Evolutionary conservation across 2,888 invertebrate species (phyloP), one percentile per base, ranked within the genome.

Genomic region (Choreutis nemorana): DNA sequence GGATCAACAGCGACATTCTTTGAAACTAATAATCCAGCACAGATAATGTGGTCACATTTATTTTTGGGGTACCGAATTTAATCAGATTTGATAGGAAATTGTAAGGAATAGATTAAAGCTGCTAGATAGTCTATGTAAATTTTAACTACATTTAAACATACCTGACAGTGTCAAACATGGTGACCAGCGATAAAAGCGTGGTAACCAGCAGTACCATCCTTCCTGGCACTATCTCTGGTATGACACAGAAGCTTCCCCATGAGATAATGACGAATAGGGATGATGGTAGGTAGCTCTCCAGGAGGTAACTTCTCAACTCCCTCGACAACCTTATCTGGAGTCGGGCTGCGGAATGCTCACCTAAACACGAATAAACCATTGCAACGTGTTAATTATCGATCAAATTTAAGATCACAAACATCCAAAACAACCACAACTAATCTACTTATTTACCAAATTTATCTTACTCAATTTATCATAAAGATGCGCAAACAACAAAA

Each of bases 111-210:
- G n/a, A n/a, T n/a, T n/a, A n/a, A n/a, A n/a, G n/a, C n/a, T n/a
- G n/a, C n/a, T n/a, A n/a, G n/a, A n/a, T n/a, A n/a, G n/a, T n/a
- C n/a, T n/a, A n/a, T n/a, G n/a, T n/a, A n/a, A n/a, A n/a, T n/a
- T n/a, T n/a, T n/a, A n/a, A n/a, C n/a, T n/a, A n/a, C 20, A 16
- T 28, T 14, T 24, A 28, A 15, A 27, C 30, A 37, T 47, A 83
- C 83, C 83, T 82, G 45, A 84, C 84, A 26, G 85, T 84, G 50
- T 85, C 84, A 51, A 85, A 85, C 85, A 85, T 85, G 33, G 85
- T 84, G 54, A 85, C 82, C 14, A 85, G 65, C 1, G 84, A 84
- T 3, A 85, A 70, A 8, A 85, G 62, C 3, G 85, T 85, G 23
- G 85, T 85, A 37, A 85, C 85, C 1, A 85, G 65, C 18, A 85